Evolutionary conservation across 2,113 vertebrate genomes (phyloP).

Genomic region (Toxotes chatareus): DNA sequence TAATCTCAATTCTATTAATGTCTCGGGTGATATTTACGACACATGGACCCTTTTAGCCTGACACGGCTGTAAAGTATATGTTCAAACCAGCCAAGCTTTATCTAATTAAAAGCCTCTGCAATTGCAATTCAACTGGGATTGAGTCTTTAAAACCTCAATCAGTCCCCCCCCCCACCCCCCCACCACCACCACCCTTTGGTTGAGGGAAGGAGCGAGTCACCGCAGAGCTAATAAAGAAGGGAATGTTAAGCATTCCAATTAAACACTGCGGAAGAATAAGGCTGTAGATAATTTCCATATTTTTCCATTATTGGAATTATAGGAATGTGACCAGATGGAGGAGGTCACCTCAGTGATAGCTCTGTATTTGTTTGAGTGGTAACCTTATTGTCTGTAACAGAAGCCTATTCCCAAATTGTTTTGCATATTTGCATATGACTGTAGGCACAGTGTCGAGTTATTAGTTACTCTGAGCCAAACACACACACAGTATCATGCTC

Average conservation of each 20-base stretch:
- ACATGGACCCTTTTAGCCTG: slow-evolving; percentile 75
- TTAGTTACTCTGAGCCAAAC: background rate
- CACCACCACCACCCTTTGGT: background rate
- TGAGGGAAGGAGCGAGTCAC: slow-evolving; percentile 44
- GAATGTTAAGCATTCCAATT: slow-evolving; percentile 78
- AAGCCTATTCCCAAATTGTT: slow-evolving; percentile 15
- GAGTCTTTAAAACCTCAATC: slow-evolving; percentile 80
- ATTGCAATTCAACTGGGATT: slow-evolving; percentile 79
- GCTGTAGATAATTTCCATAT: slow-evolving; percentile 63
- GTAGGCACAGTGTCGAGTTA: background rate
- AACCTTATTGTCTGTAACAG: slow-evolving; percentile 9
- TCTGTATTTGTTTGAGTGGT: slow-evolving; percentile 39
- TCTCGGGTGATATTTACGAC: slow-evolving; percentile 80
- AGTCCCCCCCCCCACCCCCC: slow-evolving; percentile 11
- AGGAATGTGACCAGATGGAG: slow-evolving; percentile 40
- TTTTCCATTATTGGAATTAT: slow-evolving; percentile 36
- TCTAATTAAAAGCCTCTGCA: slow-evolving; percentile 84
- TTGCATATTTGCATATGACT: slow-evolving; percentile 16
- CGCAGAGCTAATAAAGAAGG: slow-evolving; percentile 69
- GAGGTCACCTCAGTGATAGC: slow-evolving; percentile 50
- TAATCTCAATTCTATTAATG: slow-evolving; percentile 84
- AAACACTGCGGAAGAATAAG: slow-evolving; percentile 52
- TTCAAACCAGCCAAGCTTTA: slow-evolving; percentile 78
- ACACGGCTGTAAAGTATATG: slow-evolving; percentile 80
- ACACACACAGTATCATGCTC: background rate